Evolutionary conservation across 2,797 vertebrate species (phyloP), one percentile per base, ranked within the genome.

Genomic region (Falco berigora): DNA sequence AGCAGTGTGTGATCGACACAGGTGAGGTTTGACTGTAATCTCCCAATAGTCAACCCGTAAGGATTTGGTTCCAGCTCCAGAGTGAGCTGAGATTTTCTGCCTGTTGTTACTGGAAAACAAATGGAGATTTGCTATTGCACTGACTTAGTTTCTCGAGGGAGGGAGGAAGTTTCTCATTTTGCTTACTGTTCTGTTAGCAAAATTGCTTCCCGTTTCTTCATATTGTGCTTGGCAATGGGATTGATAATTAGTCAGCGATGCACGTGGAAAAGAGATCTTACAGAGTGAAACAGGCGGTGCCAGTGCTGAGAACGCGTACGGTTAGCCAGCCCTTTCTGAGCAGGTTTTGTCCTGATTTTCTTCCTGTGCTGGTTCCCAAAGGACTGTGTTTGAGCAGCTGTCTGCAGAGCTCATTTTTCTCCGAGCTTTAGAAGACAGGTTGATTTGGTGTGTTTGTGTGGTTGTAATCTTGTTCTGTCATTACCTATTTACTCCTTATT

Each of bases 401-500:
- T 69, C 69, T 73, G 44, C 30, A 76, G 92, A 79, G 78, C 82
- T 62, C 42, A 4, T 91, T 46, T 67, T 79, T 49, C 50, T 82
- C n/a, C 2, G 1, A 27, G 66, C 53, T 50, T 28, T 36, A 40
- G 34, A 42, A 68, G 84, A 55, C 42, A 20, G 22, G 64, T 72
- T 55, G 64, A 7, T 83, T 62, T 47, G 76, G 18, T 55, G 28
- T 42, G 59, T 8, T 83, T 83, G 27, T 63, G 80, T 38, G 73
- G 40, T 5, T 92, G 75, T 75, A 79, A 92, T 96, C 94, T 95
- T 84, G 66, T 90, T 81, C 89, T 94, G 95, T 96, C 95, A 73
- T 91, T 97, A 87, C 66, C 86, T 78, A 20, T 94, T 96, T 90
- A 68, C 84, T 92, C 82, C 90, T 94, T 77, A 91, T 94, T 94